A percentile compares a stretch with the other conserved stretches of the same genome.
Evolutionary conservation across 2,888 invertebrate genomes (phyloP).

Genomic region (Bruchidius siliquastri): DNA sequence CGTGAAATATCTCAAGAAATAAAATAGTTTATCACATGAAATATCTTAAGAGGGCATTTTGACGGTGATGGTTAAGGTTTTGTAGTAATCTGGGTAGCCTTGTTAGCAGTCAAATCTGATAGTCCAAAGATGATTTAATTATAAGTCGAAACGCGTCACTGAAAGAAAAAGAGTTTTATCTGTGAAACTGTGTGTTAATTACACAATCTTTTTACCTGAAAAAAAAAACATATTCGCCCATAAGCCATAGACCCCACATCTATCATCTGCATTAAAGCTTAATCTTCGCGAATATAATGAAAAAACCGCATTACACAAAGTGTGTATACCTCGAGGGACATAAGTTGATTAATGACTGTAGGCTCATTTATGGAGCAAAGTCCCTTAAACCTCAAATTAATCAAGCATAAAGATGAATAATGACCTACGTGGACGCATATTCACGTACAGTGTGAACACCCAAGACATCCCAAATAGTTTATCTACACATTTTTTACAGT

Average conservation of each 20-base stretch:
- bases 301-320: neutral
- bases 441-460: neutral
- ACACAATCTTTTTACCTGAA: no score
- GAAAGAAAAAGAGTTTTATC: no score
- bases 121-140: no score
- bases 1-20: no score
- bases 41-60: no score
- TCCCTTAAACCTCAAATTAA: neutral
- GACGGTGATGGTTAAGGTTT: no score
- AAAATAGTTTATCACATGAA: no score
- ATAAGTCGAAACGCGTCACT: no score
- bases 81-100: no score
- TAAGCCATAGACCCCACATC: neutral
- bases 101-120: no score
- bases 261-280: neutral
- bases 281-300: neutral
- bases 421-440: neutral
- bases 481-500: neutral
- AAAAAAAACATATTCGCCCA: neutral
- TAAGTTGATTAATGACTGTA: neutral
- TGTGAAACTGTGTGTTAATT: no score
- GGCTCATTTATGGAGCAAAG: neutral
- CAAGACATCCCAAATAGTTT: neutral
- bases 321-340: neutral
- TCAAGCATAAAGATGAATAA: neutral